Evolutionary conservation across 1,140 invertebrate genomes (phyloP).

Genomic region (Stegodyphus mimosarum): DNA sequence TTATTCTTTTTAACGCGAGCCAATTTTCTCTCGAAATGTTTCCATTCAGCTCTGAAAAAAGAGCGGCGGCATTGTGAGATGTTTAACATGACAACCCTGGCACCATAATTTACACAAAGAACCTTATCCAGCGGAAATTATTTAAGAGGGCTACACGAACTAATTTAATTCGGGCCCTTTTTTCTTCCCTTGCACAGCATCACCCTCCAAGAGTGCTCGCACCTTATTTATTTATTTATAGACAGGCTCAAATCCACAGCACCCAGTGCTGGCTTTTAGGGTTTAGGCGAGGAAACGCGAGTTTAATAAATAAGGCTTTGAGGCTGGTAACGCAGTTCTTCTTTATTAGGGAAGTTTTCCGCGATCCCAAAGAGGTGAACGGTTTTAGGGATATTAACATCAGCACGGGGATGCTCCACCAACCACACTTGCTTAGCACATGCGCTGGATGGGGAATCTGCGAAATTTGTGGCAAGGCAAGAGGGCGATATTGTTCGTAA

Average conservation of each 20-base stretch:
- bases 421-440: neutral
- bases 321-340: constrained; percentile 8
- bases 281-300: constrained; percentile 19
- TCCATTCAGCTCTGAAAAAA: neutral
- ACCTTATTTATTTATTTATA: constrained; percentile 12
- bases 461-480: too few species aligned
- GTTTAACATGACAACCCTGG: constrained; percentile 34
- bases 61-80: neutral
- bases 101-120: constrained; percentile 44
- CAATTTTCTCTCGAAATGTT: neutral
- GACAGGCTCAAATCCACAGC: neutral
- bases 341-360: constrained; percentile 26
- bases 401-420: neutral
- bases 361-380: constrained; percentile 7
- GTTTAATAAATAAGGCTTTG: constrained; percentile 54
- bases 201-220: neutral
- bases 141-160: constrained; percentile 19
- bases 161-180: constrained; percentile 38
- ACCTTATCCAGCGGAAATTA: constrained; percentile 34
- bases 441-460: too few species aligned
- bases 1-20: too few species aligned
- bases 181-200: neutral
- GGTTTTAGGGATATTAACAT: constrained; percentile 45
- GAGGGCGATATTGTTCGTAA: too few species aligned
- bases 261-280: neutral